phyloP scores from a whole-genome alignment of 1,140 invertebrate genomes.

The Hylyphantes graminicola region DNA sequence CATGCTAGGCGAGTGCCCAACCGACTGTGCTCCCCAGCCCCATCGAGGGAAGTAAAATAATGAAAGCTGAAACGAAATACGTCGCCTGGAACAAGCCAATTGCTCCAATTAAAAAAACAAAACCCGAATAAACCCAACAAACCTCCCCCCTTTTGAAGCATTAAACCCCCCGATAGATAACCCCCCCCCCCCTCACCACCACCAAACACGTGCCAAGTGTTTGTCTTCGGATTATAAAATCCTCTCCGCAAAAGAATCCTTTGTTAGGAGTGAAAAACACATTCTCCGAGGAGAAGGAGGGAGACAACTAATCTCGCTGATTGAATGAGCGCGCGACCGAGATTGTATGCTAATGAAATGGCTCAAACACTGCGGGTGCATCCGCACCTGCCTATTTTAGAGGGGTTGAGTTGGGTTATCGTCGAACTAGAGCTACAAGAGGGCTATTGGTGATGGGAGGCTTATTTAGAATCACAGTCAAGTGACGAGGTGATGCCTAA shows the following conservation, averaged over 20 bases:
- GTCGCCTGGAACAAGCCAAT: too few relatives aligned
- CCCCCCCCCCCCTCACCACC: too few relatives aligned
- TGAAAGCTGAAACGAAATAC: too few relatives aligned
- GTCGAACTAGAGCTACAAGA: too few relatives aligned
- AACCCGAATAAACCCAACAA: background rate
- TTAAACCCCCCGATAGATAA: background rate
- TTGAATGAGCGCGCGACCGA: constrained; percentile 56
- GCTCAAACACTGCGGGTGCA: constrained; percentile 45
- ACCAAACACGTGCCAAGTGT: background rate
- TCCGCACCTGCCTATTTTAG: constrained; percentile 42
- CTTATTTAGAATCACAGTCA: background rate
- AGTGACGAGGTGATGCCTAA: too few relatives aligned
- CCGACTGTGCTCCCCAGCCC: too few relatives aligned
- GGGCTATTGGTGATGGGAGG: too few relatives aligned
- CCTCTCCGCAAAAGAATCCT: too few relatives aligned
- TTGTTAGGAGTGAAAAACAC: background rate
- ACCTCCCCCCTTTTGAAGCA: background rate
- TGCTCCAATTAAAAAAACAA: too few relatives aligned
- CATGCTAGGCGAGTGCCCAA: too few relatives aligned
- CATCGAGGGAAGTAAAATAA: too few relatives aligned
- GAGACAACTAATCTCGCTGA: constrained; percentile 37
- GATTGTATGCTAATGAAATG: constrained; percentile 58
- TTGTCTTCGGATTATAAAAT: background rate
- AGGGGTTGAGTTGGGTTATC: too few relatives aligned
- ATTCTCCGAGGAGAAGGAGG: background rate